Evolutionary conservation across 1,140 invertebrate genomes (phyloP), one percentile per base, ranked within the genome.

Genomic region (Drosophila punjabiensis): DNA sequence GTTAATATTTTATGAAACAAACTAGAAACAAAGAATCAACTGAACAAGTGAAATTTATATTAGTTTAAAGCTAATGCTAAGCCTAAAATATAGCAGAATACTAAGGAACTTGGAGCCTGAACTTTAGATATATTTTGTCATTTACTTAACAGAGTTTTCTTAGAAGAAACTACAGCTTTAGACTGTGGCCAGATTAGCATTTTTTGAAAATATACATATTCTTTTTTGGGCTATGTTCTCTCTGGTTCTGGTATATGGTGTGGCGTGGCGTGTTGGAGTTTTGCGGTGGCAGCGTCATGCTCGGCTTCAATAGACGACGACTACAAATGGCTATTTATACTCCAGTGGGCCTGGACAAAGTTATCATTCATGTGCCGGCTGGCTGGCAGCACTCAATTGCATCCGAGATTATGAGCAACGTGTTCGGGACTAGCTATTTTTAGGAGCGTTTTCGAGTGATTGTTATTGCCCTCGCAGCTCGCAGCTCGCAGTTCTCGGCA

Each of bases 401-500:
- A 78, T 78, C 64, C n/a, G 47, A 78, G 76, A 78, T 78, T 78
- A 67, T 61, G 66, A 70, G 41, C 48, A 77, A 70, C 76, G 76
- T 79, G 75, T 79, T 79, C 35, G 56, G 55, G 30, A 28, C 18
- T 70, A 52, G 64, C 80, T 89, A 88, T 89, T 81, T 89, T 78
- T 88, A 88, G 84, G 59, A 35, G 66, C 59, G 50, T 81, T 58
- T 89, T 74, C 68, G 66, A 81, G 66, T 78, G 55, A 84, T 88
- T 83, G 79, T 76, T 83, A 76, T 88, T 80, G 74, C 60, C 48
- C 50, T 50, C 32, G 32, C n/a, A 33, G 52, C 52, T 55, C 30
- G n/a, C 8, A 53, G n/a, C 50, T 33, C 11, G 32, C 0, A 20
- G 32, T 32, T 24, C 18, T 47, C 28, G 30, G 32, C 64, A 39